Conservation (phyloP, 2,113 vertebrate genomes). For the Orientallactaga bullata region DNA sequence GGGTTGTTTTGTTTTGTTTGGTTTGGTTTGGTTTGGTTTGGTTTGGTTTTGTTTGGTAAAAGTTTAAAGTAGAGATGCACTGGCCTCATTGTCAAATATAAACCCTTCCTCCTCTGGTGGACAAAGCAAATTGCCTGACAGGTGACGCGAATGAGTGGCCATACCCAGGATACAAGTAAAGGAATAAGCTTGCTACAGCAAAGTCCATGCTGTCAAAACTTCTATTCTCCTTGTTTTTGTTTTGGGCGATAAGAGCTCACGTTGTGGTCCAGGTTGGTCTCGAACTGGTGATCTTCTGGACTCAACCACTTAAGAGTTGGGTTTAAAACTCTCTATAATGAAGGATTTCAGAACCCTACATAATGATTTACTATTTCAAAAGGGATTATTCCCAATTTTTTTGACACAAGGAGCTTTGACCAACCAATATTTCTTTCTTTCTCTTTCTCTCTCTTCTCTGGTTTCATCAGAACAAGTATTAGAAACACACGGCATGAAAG, state of each 20-base stretch:
- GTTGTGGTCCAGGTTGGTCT: neutral
- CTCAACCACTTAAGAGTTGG: neutral
- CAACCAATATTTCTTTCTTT: neutral
- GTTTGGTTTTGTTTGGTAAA: too few species aligned
- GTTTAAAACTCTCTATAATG: neutral
- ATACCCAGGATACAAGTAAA: neutral
- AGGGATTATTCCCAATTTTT: conserved; percentile 1
- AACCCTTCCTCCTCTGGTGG: neutral
- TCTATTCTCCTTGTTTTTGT: neutral
- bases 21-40: neutral
- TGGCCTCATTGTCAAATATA: neutral
- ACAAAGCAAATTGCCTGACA: neutral
- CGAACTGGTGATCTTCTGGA: neutral
- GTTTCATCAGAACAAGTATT: conserved; percentile 17
- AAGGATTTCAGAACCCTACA: neutral
- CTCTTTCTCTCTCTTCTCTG: neutral
- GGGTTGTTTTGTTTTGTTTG: neutral
- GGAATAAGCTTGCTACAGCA: neutral
- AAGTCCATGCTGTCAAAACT: neutral
- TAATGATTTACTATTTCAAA: conserved; percentile 1
- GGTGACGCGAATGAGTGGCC: neutral
- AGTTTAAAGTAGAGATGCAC: too few species aligned
- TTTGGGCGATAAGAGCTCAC: neutral
- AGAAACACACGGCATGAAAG: neutral
- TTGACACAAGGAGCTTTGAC: neutral